A percentile compares a stretch with the other conserved stretches of the same genome.
phyloP scores from a whole-genome alignment of 2,797 vertebrate genomes.

The Notamacropus eugenii region DNA sequence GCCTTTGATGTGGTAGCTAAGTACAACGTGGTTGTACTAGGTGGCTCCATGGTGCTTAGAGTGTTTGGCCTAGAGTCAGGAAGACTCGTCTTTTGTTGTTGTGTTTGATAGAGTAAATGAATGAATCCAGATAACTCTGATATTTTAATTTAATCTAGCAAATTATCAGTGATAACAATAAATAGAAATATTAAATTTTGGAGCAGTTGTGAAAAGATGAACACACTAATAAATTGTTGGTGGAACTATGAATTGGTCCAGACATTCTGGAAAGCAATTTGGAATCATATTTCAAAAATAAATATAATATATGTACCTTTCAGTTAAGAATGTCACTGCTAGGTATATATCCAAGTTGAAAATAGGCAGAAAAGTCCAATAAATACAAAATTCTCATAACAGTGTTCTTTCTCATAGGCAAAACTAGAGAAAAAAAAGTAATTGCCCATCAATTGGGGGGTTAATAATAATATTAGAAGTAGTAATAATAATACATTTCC shows the following conservation, averaged over 20 bases:
- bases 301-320: background rate
- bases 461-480: background rate
- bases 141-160: background rate
- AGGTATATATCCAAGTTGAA: background rate
- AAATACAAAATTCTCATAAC: background rate
- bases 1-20: background rate
- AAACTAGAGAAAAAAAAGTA: background rate
- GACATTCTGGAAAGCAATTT: background rate
- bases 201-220: background rate
- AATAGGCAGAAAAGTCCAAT: background rate
- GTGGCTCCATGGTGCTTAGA: background rate
- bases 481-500: background rate
- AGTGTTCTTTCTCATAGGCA: background rate
- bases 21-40: background rate
- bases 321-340: background rate
- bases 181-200: background rate
- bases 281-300: background rate
- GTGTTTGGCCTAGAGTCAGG: background rate
- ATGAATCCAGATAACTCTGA: background rate
- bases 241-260: background rate
- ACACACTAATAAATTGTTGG: background rate
- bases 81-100: background rate
- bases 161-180: background rate
- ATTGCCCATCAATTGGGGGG: background rate
- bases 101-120: background rate